phyloP scores from a whole-genome alignment of 2,888 invertebrate species.

The Agrilus cyanescens region DNA sequence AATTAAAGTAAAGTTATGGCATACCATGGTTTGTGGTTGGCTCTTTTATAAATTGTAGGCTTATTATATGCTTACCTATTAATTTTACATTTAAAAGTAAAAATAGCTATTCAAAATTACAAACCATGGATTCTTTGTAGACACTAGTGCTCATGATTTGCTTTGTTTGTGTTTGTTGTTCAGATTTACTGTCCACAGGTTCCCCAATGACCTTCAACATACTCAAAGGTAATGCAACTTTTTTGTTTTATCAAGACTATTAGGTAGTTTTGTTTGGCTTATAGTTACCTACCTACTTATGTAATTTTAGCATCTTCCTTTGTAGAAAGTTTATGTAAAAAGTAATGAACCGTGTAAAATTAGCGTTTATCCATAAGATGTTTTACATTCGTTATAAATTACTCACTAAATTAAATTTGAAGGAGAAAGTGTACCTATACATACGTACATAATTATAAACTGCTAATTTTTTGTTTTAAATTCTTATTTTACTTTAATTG shows the following conservation, averaged over 20 bases:
- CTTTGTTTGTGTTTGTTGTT: conserved; percentile 61
- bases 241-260: conserved; percentile 16
- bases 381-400: too few species aligned
- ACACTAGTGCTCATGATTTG: conserved; percentile 37
- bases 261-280: conserved; percentile 8
- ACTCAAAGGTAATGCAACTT: conserved; percentile 63
- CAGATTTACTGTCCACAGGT: conserved; percentile 69
- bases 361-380: too few species aligned
- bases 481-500: too few species aligned
- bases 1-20: conserved; percentile 10
- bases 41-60: conserved; percentile 31
- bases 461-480: too few species aligned
- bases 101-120: conserved; percentile 18
- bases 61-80: conserved; percentile 30
- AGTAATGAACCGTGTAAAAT: too few species aligned
- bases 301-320: too few species aligned
- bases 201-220: conserved; percentile 77
- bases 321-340: too few species aligned
- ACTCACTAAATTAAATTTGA: too few species aligned
- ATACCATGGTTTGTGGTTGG: conserved; percentile 18
- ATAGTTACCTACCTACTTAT: too few species aligned
- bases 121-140: conserved; percentile 26
- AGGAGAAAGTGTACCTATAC: too few species aligned
- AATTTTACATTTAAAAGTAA: conserved; percentile 6
- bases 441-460: too few species aligned